Evolutionary conservation across 1,140 invertebrate genomes (phyloP).

Genomic region (Temnothorax longispinosus): DNA sequence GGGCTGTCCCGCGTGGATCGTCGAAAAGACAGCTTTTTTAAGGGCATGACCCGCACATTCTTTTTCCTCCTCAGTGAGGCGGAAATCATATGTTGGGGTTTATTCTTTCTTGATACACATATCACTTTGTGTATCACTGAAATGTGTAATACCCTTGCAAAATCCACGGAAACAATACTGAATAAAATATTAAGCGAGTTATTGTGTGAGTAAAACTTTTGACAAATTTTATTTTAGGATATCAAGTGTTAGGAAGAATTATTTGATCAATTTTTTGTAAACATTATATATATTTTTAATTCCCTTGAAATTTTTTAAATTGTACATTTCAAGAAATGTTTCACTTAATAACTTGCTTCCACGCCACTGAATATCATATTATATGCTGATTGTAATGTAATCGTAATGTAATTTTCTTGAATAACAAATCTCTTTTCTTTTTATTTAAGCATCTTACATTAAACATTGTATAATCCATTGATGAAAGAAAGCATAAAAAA

Average conservation of each 20-base stretch:
- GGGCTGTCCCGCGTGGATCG: conserved; percentile 1
- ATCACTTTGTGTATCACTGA: background rate
- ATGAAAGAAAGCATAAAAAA: background rate
- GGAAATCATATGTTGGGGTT: conserved; percentile 21
- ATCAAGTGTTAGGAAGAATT: background rate
- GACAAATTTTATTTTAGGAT: background rate
- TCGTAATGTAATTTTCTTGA: conserved; percentile 5
- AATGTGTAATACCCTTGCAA: background rate
- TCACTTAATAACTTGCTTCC: too few species aligned
- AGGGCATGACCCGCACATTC: background rate
- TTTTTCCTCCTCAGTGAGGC: conserved; percentile 29
- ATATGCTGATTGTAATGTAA: background rate
- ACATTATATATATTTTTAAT: background rate
- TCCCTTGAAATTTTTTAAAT: background rate
- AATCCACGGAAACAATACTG: background rate
- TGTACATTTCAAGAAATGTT: background rate
- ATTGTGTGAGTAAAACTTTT: background rate
- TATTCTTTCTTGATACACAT: background rate
- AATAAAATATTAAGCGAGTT: background rate
- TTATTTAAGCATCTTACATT: background rate
- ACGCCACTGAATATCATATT: too few species aligned
- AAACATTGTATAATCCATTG: background rate
- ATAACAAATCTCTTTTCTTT: background rate
- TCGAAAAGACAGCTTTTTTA: conserved; percentile 45
- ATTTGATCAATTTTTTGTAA: background rate